These are phyloP conservation scores for Cacoxenus indagator DNA, from an alignment of 2,888 invertebrate species.

Conservation along the genomic window DNA sequence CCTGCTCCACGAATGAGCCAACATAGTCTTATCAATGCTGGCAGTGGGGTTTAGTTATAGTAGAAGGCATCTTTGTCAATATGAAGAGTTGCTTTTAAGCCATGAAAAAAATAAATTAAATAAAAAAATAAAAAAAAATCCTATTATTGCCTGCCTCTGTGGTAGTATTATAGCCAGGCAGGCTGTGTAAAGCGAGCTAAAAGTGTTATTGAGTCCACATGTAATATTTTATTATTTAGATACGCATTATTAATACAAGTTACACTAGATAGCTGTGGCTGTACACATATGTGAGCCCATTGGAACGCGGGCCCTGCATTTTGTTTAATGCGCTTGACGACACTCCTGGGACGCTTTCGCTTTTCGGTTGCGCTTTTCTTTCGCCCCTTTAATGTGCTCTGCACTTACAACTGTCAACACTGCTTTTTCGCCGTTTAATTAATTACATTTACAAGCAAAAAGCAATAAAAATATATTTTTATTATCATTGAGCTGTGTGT, in stretches of 20 bases:
- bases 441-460: slow-evolving; percentile 18
- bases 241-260: slow-evolving; percentile 13
- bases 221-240: slow-evolving; percentile 11
- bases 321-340: not conserved
- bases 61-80: no score
- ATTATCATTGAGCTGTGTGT: not conserved
- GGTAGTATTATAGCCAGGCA: no score
- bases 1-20: not conserved
- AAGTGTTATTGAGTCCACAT: slow-evolving; percentile 1
- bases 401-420: slow-evolving; percentile 8
- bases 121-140: no score
- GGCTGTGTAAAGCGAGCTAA: no score
- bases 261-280: no score
- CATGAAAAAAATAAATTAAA: no score
- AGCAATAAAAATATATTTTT: slow-evolving; percentile 7
- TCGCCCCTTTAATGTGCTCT: not conserved
- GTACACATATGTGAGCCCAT: not conserved
- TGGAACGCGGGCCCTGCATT: not conserved
- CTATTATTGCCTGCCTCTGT: no score
- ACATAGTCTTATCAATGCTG: no score
- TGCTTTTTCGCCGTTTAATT: slow-evolving; percentile 9
- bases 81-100: no score
- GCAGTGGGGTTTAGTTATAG: no score
- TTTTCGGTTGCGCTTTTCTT: not conserved
- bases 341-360: not conserved